phyloP scores from a whole-genome alignment of 2,888 invertebrate species.

The Cosmia trapezina region DNA sequence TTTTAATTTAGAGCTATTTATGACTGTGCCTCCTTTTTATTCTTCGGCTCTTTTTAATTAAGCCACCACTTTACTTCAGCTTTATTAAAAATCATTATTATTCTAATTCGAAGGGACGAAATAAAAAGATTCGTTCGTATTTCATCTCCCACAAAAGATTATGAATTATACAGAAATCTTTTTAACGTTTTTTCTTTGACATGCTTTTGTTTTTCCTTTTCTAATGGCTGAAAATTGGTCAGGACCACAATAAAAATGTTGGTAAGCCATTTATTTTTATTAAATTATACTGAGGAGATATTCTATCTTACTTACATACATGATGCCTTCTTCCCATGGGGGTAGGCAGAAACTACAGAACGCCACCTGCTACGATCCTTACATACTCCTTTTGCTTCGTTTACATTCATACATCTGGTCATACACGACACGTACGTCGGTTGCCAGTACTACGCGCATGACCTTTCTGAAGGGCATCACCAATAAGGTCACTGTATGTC shows the following conservation, averaged over 20 bases:
- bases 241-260: slow-evolving; percentile 36
- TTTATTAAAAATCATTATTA: slow-evolving; percentile 68
- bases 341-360: too few species aligned
- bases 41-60: slow-evolving; percentile 55
- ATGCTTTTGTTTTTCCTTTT: slow-evolving; percentile 56
- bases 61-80: slow-evolving; percentile 55
- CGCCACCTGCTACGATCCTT: too few species aligned
- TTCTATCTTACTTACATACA: too few species aligned
- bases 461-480: too few species aligned
- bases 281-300: slow-evolving; percentile 1
- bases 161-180: slow-evolving; percentile 58
- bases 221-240: slow-evolving; percentile 50
- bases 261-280: slow-evolving; percentile 27
- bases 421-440: too few species aligned
- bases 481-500: too few species aligned
- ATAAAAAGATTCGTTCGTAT: slow-evolving; percentile 60
- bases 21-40: slow-evolving; percentile 23
- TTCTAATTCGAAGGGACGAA: slow-evolving; percentile 58
- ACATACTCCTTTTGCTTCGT: too few species aligned
- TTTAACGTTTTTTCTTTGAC: slow-evolving; percentile 53
- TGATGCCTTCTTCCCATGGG: too few species aligned
- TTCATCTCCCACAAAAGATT: slow-evolving; percentile 60
- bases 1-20: slow-evolving; percentile 40
- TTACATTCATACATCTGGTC: too few species aligned
- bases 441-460: too few species aligned